phyloP scores from a whole-genome alignment of 1,140 invertebrate genomes.

The Fopius arisanus region DNA sequence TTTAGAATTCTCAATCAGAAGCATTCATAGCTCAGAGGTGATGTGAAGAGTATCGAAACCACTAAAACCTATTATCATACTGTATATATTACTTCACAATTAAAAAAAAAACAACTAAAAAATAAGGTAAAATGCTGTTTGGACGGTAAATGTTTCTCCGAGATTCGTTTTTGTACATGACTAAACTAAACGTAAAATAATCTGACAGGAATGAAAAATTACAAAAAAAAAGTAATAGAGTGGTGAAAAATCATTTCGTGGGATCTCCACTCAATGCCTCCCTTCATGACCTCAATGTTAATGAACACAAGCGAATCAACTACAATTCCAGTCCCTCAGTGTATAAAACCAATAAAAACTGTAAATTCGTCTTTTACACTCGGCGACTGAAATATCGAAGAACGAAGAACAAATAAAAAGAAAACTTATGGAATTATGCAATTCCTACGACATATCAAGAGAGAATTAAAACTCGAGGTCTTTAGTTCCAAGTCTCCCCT shows the following conservation, averaged over 20 bases:
- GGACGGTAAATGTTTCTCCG: neutral
- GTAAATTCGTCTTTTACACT: no score
- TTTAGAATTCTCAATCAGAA: neutral
- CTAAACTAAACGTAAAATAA: neutral
- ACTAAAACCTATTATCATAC: neutral
- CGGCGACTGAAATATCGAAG: no score
- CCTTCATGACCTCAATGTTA: neutral
- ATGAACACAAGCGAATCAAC: neutral
- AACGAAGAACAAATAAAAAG: no score
- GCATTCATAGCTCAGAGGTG: neutral
- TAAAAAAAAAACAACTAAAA: slow-evolving; percentile 8
- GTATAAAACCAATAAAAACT: no score
- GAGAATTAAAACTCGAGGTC: no score
- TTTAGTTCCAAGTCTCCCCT: no score
- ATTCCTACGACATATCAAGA: no score
- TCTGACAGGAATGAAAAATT: neutral
- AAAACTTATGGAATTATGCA: neutral
- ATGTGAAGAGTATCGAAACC: neutral
- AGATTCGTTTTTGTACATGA: slow-evolving; percentile 10
- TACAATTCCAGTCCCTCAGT: no score
- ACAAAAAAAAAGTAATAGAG: neutral
- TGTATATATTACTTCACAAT: slow-evolving; percentile 6
- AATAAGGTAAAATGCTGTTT: slow-evolving; percentile 9
- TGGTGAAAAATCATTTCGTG: neutral
- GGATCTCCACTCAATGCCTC: neutral